phyloP scores from a whole-genome alignment of 1,140 invertebrate species.

The Phymastichus coffea region DNA sequence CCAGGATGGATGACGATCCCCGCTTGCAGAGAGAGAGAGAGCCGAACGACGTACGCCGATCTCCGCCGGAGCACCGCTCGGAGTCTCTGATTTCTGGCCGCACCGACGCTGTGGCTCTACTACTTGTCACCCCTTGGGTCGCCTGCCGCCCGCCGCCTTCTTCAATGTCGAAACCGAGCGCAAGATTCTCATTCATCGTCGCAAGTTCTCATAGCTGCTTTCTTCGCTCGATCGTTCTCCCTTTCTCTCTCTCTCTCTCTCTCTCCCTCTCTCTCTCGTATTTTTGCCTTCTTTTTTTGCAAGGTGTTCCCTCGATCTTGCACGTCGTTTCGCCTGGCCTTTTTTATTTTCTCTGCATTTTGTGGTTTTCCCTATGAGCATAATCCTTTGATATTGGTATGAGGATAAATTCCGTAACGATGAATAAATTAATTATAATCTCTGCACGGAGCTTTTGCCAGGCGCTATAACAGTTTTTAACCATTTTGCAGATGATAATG shows the following conservation, averaged over 20 bases:
- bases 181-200: too few species aligned
- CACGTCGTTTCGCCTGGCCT: background rate
- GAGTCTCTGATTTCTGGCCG: conserved; percentile 56
- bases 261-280: conserved; percentile 5
- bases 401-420: too few species aligned
- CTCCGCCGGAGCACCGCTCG: too few species aligned
- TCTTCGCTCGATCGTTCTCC: background rate
- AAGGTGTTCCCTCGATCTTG: background rate
- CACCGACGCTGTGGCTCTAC: conserved; percentile 29
- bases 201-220: too few species aligned
- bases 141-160: conserved; percentile 32
- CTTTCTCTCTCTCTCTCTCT: background rate
- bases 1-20: conserved; percentile 54
- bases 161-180: too few species aligned
- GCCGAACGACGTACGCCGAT: too few species aligned
- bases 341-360: background rate
- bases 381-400: too few species aligned
- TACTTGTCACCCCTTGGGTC: conserved; percentile 49
- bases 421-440: too few species aligned
- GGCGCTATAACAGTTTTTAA: too few species aligned
- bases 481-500: too few species aligned
- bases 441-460: too few species aligned
- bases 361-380: conserved; percentile 7
- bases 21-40: conserved; percentile 40
- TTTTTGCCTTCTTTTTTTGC: background rate